phyloP scores from a whole-genome alignment of 30 jellyfish, hydroid and myxozoan species.

The Pseudorhiza aurosa region DNA sequence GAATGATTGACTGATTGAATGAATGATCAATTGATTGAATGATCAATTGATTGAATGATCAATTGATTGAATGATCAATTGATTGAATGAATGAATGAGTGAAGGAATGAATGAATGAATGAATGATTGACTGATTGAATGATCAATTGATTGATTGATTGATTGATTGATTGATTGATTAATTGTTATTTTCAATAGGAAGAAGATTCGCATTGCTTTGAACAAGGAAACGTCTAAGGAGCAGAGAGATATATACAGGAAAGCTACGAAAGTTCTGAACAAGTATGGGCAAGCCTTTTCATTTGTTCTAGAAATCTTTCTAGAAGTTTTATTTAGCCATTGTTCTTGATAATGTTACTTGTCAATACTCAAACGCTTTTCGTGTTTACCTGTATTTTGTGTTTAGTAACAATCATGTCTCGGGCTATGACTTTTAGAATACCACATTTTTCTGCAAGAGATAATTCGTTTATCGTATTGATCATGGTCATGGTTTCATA shows the following conservation, averaged over 20 bases:
- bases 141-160: background rate
- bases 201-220: constrained; percentile 51
- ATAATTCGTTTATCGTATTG: too few species aligned
- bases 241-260: constrained; percentile 67
- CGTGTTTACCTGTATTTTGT: too few species aligned
- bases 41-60: constrained; percentile 10
- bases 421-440: too few species aligned
- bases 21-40: background rate
- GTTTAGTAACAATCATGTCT: too few species aligned
- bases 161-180: background rate
- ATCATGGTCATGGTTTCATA: too few species aligned
- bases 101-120: background rate
- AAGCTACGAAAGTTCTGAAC: constrained; percentile 90
- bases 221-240: constrained; percentile 71
- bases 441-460: too few species aligned
- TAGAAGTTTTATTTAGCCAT: background rate
- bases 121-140: background rate
- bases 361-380: too few species aligned
- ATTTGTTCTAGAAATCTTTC: background rate
- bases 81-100: background rate
- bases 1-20: background rate
- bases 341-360: too few species aligned
- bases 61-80: constrained; percentile 2
- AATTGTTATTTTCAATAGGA: constrained; percentile 34
- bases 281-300: constrained; percentile 53